Evolutionary conservation across 2,113 vertebrate species (phyloP).

Genomic region (Theropithecus gelada): DNA sequence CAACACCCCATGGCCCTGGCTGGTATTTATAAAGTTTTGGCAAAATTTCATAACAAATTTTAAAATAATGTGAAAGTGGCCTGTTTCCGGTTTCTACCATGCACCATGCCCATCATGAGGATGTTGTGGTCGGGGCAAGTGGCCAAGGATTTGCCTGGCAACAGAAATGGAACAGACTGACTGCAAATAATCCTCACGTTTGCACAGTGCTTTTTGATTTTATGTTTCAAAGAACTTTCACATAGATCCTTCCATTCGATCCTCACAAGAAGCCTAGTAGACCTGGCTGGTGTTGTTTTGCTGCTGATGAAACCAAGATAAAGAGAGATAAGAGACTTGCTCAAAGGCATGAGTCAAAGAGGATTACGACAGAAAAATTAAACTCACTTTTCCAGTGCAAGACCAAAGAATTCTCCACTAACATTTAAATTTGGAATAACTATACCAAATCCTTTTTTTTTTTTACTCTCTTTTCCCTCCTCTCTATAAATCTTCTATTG

Average conservation of each 20-base stretch:
- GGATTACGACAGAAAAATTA: neutral
- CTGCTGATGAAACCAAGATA: neutral
- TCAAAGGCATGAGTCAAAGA: neutral
- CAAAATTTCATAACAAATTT: conserved; percentile 78
- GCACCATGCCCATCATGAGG: conserved; percentile 57
- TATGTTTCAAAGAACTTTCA: conserved; percentile 21
- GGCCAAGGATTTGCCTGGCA: conserved; percentile 73
- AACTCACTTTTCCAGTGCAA: neutral
- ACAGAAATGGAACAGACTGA: conserved; percentile 34
- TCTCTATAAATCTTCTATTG: rapidly evolving
- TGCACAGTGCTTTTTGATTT: conserved; percentile 1
- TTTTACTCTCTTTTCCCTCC: neutral
- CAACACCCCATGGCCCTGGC: conserved; percentile 54
- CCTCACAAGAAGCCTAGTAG: neutral
- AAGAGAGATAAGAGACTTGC: neutral
- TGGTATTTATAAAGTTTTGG: conserved; percentile 79
- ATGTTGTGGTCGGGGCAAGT: conserved; percentile 59
- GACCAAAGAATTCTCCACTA: neutral
- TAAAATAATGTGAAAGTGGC: conserved; percentile 73
- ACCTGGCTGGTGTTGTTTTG: neutral
- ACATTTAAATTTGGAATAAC: neutral
- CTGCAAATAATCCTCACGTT: conserved; percentile 40
- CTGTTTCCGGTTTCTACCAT: conserved; percentile 68
- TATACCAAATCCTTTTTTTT: neutral
- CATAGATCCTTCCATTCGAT: neutral